Evolutionary conservation across 2,888 invertebrate genomes (phyloP).

Genomic region (Lobophora halterata): DNA sequence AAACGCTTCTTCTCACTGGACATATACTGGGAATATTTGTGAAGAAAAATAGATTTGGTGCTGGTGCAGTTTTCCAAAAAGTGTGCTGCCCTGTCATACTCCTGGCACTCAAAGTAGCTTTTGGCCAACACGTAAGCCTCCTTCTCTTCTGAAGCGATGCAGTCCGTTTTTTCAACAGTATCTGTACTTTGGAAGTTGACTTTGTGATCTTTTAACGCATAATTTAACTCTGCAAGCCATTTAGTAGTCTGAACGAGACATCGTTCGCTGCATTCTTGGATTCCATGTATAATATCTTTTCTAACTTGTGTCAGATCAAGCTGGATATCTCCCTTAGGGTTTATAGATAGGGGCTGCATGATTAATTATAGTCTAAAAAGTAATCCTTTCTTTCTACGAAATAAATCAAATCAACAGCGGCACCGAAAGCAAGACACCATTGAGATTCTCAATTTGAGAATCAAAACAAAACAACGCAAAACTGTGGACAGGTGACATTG

Average conservation of each 20-base stretch:
- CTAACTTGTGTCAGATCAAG: conserved; percentile 70
- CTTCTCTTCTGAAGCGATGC: conserved; percentile 81
- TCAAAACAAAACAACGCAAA: too few species aligned
- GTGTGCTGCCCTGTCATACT: conserved; percentile 93
- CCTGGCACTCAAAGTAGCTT: conserved; percentile 93
- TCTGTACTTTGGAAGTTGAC: conserved; percentile 73
- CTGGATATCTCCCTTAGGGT: conserved; percentile 62
- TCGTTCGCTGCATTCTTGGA: conserved; percentile 87
- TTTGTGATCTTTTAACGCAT: conserved; percentile 85
- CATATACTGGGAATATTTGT: conserved; percentile 92
- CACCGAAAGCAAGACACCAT: too few species aligned
- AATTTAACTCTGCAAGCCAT: conserved; percentile 94
- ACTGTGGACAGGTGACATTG: too few species aligned
- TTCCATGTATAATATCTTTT: conserved; percentile 63
- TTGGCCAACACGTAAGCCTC: conserved; percentile 90
- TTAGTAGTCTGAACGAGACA: conserved; percentile 91
- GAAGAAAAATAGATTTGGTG: conserved; percentile 89
- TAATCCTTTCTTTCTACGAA: too few species aligned
- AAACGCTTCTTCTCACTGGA: conserved; percentile 94
- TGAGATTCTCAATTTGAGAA: too few species aligned
- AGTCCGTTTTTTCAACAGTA: conserved; percentile 52
- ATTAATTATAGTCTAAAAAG: conserved; percentile 2
- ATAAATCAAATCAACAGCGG: too few species aligned
- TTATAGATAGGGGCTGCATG: conserved; percentile 59
- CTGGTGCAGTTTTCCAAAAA: conserved; percentile 87